Conservation (phyloP, 2,113 vertebrate species). For the Ursus arctos region DNA sequence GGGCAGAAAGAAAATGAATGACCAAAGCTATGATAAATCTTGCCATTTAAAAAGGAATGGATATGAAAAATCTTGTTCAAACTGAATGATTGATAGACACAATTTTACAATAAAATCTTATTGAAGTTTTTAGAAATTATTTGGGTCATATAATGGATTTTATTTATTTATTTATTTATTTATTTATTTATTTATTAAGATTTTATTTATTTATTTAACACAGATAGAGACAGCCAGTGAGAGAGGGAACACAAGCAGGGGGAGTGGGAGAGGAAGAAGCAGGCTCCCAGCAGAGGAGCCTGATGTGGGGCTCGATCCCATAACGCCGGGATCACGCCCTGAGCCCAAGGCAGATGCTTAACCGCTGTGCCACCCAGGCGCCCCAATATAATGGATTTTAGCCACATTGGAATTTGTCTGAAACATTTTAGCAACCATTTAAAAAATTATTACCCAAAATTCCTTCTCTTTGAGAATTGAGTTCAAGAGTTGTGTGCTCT, state of each 20-base stretch:
- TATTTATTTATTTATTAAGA: too few relatives aligned
- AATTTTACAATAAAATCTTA: constrained; percentile 9
- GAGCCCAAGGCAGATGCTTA: too few relatives aligned
- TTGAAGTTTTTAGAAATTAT: not conserved
- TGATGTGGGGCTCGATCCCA: too few relatives aligned
- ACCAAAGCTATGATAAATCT: not conserved
- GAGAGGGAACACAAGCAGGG: too few relatives aligned
- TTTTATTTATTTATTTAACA: too few relatives aligned
- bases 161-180: not conserved
- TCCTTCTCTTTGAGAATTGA: not conserved
- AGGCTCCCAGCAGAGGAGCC: too few relatives aligned
- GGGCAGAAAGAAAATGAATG: not conserved
- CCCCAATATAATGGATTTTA: not conserved
- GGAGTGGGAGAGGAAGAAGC: too few relatives aligned
- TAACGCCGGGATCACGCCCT: too few relatives aligned
- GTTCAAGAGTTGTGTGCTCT: not conserved
- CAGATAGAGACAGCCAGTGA: too few relatives aligned
- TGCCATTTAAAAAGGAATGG: not conserved
- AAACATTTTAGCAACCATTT: not conserved
- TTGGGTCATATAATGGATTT: not conserved
- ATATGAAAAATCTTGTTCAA: not conserved
- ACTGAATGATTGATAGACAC: not conserved
- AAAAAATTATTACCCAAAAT: constrained; percentile 24
- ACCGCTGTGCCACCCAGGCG: too few relatives aligned
- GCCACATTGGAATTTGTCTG: not conserved